Percentiles rank a stretch among this genome's conserved stretches.
Evolutionary conservation across 2,888 invertebrate genomes (phyloP).

Genomic region (Drosophila sordidapex): DNA sequence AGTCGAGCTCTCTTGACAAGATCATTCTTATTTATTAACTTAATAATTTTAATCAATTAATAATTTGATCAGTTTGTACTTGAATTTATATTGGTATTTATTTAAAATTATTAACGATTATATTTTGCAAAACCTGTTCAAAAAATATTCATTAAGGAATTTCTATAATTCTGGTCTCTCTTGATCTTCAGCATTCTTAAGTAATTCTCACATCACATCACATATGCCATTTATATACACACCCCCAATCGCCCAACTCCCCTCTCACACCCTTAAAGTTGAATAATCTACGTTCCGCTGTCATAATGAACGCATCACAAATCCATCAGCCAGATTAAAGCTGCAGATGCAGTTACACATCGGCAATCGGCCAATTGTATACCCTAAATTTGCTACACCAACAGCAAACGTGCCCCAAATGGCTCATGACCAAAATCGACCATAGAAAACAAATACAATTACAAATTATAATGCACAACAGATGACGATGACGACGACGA

Average conservation of each 20-base stretch:
- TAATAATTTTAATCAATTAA: neutral
- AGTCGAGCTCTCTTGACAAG: neutral
- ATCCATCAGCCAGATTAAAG: slow-evolving; percentile 1
- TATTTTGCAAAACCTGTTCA: neutral
- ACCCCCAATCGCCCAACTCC: neutral
- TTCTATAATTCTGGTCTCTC: neutral
- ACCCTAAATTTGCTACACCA: neutral
- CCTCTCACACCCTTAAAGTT: neutral
- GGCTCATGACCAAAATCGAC: slow-evolving; percentile 38
- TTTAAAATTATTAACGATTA: neutral
- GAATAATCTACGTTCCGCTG: neutral
- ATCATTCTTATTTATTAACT: neutral
- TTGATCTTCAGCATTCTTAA: neutral
- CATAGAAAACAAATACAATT: slow-evolving; percentile 33
- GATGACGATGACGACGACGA: slow-evolving; percentile 50
- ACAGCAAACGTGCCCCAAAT: slow-evolving; percentile 30
- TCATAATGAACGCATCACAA: slow-evolving; percentile 8
- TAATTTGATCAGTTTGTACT: neutral
- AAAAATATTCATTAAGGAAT: neutral
- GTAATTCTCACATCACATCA: neutral
- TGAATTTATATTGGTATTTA: neutral
- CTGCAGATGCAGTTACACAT: neutral
- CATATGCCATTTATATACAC: neutral
- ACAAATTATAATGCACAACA: slow-evolving; percentile 65
- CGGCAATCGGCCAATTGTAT: neutral